Percentiles rank a stretch among this genome's conserved stretches.
phyloP scores from a whole-genome alignment of 2,888 invertebrate species.

The Eumerus sabulonum region DNA sequence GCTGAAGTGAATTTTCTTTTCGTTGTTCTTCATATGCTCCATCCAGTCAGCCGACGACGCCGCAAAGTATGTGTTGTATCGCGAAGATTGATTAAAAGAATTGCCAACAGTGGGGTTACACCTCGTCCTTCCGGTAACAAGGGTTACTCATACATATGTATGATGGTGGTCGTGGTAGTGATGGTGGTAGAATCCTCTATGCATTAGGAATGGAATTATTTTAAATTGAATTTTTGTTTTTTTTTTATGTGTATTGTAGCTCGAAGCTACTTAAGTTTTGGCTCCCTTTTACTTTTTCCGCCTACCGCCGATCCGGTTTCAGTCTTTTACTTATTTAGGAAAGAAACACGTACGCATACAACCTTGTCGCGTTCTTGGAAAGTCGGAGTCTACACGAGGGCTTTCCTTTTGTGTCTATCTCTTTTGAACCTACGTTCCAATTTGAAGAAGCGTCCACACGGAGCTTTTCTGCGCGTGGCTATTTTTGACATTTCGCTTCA shows the following conservation, averaged over 20 bases:
- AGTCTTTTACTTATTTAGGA: background rate
- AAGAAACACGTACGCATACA: slow-evolving; percentile 37
- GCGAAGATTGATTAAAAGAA: slow-evolving; percentile 67
- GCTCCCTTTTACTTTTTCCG: background rate
- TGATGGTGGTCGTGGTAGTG: slow-evolving; percentile 17
- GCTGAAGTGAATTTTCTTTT: slow-evolving; percentile 52
- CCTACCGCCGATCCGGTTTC: no score
- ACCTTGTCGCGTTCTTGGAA: background rate
- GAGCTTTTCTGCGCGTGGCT: no score
- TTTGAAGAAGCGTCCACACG: no score
- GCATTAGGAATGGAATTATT: slow-evolving; percentile 67
- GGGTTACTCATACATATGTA: background rate
- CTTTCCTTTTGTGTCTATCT: no score
- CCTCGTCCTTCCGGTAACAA: background rate
- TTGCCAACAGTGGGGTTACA: slow-evolving; percentile 30
- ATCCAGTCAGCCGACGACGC: slow-evolving; percentile 35
- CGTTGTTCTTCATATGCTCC: slow-evolving; percentile 38
- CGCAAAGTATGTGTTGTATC: slow-evolving; percentile 63
- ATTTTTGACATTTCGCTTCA: no score
- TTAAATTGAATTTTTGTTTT: slow-evolving; percentile 66
- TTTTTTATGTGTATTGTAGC: slow-evolving; percentile 57
- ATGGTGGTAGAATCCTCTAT: slow-evolving; percentile 52
- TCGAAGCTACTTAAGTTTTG: slow-evolving; percentile 64
- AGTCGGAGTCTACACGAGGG: no score
- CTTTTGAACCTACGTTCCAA: no score